Evolutionary conservation across 2,797 vertebrate genomes (phyloP), one percentile per base, ranked within the genome.

Genomic region (Alfaro cultratus): DNA sequence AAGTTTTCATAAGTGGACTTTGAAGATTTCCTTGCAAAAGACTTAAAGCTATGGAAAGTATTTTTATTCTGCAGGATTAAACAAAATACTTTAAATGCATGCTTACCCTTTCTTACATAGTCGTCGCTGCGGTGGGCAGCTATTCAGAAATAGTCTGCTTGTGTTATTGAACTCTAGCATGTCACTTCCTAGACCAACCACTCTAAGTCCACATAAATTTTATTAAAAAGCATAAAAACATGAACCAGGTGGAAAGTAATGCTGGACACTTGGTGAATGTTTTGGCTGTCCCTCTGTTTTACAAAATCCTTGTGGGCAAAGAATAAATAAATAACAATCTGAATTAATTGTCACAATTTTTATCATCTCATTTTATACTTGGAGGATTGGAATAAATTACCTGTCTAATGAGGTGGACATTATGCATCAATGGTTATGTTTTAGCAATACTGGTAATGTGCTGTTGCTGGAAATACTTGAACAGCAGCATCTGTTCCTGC

Each of bases 1-100:
- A 64, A 68, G 75, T 34, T 62, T 75, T 45, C 18, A 62, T n/a
- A 23, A 77, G 60, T 11, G 55, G 2, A 45, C 46, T 68, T 75
- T 73, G 13, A 78, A n/a, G 15, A 57, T 39, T 16, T 71, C 6
- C 4, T 16, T 68, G 53, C 13, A 43, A 82, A 67, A 60, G n/a
- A 2, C 46, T n/a, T 43, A 23, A 31, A 72, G 31, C 41, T 31
- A 57, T 60, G 11, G 36, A 15, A 73, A 49, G 5, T 11, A 21
- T 73, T 7, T 7, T 45, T 10, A 64, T 36, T 34, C 31, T 77
- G 26, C 13, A 36, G 12, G 29, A 26, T 43, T 43, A n/a, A 72
- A 72, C 41, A 46, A 72, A 46, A 34, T 26, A 68, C 67, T 41
- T 21, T 45, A 18, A 71, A 71, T 45, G 12, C 41, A 71, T 26